phyloP scores from a whole-genome alignment of 2,888 invertebrate species.

The Brachynemurus nebulosus region DNA sequence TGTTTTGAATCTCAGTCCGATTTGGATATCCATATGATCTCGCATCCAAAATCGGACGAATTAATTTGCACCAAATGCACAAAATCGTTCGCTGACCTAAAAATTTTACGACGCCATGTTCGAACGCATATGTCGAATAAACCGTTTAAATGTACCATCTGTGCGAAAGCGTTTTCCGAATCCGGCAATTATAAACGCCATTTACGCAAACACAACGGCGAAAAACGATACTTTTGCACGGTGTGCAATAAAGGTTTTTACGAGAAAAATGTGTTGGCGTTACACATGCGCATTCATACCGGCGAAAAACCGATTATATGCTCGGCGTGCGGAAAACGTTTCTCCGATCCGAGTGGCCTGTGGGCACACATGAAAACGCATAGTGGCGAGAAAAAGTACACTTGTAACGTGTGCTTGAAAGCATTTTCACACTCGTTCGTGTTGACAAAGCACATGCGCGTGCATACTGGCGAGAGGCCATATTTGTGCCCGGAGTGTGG shows the following conservation, averaged over 20 bases:
- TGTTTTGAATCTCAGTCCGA: conserved; percentile 23
- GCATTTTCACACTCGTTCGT: conserved; percentile 26
- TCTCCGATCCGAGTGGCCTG: conserved; percentile 26
- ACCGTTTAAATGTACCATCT: conserved; percentile 24
- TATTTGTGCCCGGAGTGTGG: conserved; percentile 25
- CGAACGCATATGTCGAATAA: conserved; percentile 25
- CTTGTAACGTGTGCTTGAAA: conserved; percentile 24
- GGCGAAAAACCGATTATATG: conserved; percentile 27
- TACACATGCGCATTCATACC: conserved; percentile 26
- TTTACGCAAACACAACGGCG: conserved; percentile 26
- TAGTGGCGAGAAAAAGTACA: conserved; percentile 25
- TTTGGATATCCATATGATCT: conserved; percentile 23
- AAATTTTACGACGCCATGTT: conserved; percentile 25
- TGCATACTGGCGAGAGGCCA: conserved; percentile 25
- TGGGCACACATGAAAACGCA: conserved; percentile 25
- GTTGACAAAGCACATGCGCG: conserved; percentile 24
- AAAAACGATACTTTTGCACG: conserved; percentile 26
- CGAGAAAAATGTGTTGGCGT: conserved; percentile 25
- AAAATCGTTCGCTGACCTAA: conserved; percentile 24
- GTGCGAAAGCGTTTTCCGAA: conserved; percentile 25
- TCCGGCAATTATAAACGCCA: conserved; percentile 26
- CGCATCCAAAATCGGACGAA: conserved; percentile 19
- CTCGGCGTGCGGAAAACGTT: conserved; percentile 23
- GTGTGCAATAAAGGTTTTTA: conserved; percentile 28
- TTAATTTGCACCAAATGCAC: conserved; percentile 23